Percentiles rank a stretch among this genome's conserved stretches.
Evolutionary conservation across 2,113 vertebrate genomes (phyloP).

Genomic region (Lathamus discolor): DNA sequence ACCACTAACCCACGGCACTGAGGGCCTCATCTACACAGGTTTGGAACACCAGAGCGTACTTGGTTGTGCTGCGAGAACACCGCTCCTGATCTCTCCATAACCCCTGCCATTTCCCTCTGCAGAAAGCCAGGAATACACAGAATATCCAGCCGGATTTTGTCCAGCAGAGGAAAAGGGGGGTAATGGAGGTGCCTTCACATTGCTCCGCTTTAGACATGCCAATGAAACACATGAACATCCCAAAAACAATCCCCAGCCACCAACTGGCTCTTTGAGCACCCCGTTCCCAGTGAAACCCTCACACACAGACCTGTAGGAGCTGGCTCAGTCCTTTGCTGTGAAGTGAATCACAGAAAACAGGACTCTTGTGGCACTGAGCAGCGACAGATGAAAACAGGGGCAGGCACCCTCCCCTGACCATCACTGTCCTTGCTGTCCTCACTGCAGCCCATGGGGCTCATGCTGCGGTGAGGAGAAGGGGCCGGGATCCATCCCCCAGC

Average conservation of each 20-base stretch:
- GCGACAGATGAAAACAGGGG: neutral
- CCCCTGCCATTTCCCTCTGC: neutral
- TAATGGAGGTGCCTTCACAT: neutral
- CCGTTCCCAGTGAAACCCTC: neutral
- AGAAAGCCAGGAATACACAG: neutral
- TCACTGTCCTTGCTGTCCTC: neutral
- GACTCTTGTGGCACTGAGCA: neutral
- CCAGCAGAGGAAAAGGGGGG: neutral
- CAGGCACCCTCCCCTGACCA: neutral
- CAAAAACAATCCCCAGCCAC: neutral
- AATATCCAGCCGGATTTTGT: fast-evolving
- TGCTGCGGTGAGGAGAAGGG: neutral
- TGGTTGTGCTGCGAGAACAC: neutral
- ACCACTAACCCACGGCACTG: neutral
- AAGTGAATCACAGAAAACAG: neutral
- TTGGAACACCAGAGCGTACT: neutral
- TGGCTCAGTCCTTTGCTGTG: neutral
- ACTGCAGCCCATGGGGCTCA: fast-evolving
- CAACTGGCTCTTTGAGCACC: neutral
- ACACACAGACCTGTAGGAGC: neutral
- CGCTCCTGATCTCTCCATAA: fast-evolving
- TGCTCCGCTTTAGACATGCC: neutral
- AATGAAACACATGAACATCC: neutral
- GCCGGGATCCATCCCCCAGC: neutral
- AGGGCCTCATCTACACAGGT: neutral